Evolutionary conservation across 2,113 vertebrate genomes (phyloP).

Genomic region (Saguinus midas): DNA sequence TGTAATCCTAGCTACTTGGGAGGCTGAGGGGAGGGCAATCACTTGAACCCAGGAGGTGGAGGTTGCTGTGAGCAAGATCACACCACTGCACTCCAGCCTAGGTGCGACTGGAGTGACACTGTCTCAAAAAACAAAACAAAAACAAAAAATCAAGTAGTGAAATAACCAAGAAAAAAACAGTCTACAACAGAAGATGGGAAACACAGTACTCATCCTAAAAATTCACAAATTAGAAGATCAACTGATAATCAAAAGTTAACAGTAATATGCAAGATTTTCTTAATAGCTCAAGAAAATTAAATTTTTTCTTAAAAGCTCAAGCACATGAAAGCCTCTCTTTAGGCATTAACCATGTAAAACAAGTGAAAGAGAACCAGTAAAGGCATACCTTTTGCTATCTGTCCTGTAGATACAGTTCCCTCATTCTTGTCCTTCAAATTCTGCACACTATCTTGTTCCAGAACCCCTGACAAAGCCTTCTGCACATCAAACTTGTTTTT

Average conservation of each 20-base stretch:
- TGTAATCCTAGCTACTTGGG: too few relatives aligned
- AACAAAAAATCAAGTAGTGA: background rate
- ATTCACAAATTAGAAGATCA: slow-evolving; percentile 33
- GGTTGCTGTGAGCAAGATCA: too few relatives aligned
- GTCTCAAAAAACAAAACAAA: too few relatives aligned
- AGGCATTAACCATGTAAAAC: slow-evolving; percentile 39
- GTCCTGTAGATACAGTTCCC: slow-evolving; percentile 76
- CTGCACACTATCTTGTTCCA: slow-evolving; percentile 87
- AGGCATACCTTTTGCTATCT: slow-evolving; percentile 91
- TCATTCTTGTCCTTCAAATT: slow-evolving; percentile 78
- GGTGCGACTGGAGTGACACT: too few relatives aligned
- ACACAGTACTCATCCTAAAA: background rate
- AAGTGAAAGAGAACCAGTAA: slow-evolving; percentile 68
- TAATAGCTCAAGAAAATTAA: slow-evolving; percentile 48
- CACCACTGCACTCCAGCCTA: too few relatives aligned
- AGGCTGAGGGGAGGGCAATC: too few relatives aligned
- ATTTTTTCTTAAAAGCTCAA: background rate
- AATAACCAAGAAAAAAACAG: background rate
- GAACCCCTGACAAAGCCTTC: slow-evolving; percentile 91
- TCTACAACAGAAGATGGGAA: background rate
- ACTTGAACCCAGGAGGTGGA: too few relatives aligned
- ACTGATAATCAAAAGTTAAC: background rate
- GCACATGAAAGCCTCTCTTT: slow-evolving; percentile 13
- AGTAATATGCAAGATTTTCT: background rate
- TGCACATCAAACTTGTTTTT: slow-evolving; percentile 91